Evolutionary conservation across 1,140 invertebrate genomes (phyloP).

Genomic region (Pseudomyrmex pallidus): DNA sequence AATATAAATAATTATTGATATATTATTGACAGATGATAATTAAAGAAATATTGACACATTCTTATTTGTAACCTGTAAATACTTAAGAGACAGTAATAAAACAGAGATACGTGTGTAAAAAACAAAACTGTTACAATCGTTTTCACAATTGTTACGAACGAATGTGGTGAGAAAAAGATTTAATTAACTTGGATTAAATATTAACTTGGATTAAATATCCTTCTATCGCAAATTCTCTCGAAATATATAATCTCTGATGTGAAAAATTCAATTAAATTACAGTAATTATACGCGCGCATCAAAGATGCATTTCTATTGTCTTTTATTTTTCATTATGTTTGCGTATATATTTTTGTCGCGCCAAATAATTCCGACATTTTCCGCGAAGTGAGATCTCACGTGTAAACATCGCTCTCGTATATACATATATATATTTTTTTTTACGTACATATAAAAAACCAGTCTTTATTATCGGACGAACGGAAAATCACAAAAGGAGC

Average conservation of each 20-base stretch:
- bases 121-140: too few relatives aligned
- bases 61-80: too few relatives aligned
- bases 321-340: neutral
- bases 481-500: constrained; percentile 9
- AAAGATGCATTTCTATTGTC: neutral
- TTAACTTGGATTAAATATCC: too few relatives aligned
- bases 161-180: too few relatives aligned
- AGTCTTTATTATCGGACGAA: constrained; percentile 24
- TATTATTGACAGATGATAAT: too few relatives aligned
- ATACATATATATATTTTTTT: too few relatives aligned
- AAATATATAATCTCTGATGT: constrained; percentile 25
- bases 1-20: too few relatives aligned
- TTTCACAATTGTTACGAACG: too few relatives aligned
- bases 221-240: neutral
- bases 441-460: neutral
- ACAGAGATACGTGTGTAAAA: too few relatives aligned
- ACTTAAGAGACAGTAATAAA: too few relatives aligned
- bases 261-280: constrained; percentile 33
- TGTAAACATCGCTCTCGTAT: neutral
- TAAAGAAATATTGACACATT: too few relatives aligned
- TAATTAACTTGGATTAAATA: too few relatives aligned
- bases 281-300: neutral
- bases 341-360: neutral
- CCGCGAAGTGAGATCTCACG: constrained; percentile 1
- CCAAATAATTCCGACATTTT: constrained; percentile 10